phyloP scores from a whole-genome alignment of 2,113 vertebrate species.

The Limanda limanda region DNA sequence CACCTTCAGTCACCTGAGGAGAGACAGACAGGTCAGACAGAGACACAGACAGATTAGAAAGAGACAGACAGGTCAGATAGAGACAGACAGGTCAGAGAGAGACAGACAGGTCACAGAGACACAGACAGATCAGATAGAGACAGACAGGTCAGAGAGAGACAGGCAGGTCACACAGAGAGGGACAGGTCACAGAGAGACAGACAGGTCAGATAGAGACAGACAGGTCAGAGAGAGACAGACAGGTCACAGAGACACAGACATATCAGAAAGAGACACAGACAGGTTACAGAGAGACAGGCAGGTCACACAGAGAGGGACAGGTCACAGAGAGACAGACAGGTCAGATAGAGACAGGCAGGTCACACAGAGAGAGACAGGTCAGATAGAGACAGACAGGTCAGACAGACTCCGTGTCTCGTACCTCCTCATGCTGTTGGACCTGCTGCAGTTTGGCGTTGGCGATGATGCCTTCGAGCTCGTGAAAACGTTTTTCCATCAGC shows the following conservation, averaged over 20 bases:
- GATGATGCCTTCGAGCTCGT: conserved; percentile 92
- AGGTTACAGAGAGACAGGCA: background rate
- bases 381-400: background rate
- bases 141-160: too few relatives aligned
- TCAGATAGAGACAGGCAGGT: too few relatives aligned
- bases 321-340: too few relatives aligned
- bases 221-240: background rate
- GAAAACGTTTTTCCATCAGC: conserved; percentile 93
- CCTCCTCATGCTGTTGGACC: conserved; percentile 93
- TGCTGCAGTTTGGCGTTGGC: conserved; percentile 92
- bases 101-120: background rate
- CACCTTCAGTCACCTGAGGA: conserved; percentile 87
- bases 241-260: background rate
- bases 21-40: background rate
- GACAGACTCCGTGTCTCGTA: conserved; percentile 46
- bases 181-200: background rate
- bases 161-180: background rate
- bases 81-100: background rate
- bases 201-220: background rate
- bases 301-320: too few relatives aligned
- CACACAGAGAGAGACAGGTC: too few relatives aligned
- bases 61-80: background rate
- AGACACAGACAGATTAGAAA: too few relatives aligned
- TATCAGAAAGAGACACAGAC: background rate
- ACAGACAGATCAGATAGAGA: too few relatives aligned